A percentile compares a stretch with the other conserved stretches of the same genome.
Conservation (phyloP, 2,888 invertebrate species). For the Caenorhabditis plicata region DNA sequence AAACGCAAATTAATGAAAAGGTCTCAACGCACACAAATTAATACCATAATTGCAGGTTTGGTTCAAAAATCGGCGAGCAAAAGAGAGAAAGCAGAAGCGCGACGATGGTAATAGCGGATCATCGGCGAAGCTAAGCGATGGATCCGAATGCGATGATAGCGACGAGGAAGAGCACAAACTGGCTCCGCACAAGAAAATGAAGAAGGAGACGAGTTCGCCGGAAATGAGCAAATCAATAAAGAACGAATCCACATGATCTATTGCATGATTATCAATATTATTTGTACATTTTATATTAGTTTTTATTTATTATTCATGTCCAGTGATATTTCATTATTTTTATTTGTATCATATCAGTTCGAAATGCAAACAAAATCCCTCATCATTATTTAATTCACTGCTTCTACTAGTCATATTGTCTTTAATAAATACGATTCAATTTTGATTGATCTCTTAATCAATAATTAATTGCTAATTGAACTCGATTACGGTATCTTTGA, state of each 20-base stretch:
- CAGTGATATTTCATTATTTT: no score
- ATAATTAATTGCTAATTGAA: neutral
- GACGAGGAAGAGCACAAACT: slow-evolving; percentile 24
- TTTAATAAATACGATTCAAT: no score
- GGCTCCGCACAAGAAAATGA: slow-evolving; percentile 5
- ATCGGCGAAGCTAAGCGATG: slow-evolving; percentile 32
- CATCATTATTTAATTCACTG: neutral
- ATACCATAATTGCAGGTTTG: slow-evolving; percentile 52
- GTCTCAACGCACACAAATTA: neutral
- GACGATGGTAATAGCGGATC: no score
- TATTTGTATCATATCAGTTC: no score
- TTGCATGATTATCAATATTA: no score
- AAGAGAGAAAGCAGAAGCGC: slow-evolving; percentile 54
- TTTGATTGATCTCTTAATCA: neutral
- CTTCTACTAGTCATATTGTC: neutral
- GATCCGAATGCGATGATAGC: slow-evolving; percentile 34
- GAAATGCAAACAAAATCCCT: no score
- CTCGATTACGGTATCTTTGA: neutral
- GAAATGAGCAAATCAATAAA: neutral
- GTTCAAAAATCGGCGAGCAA: slow-evolving; percentile 65
- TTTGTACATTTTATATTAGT: no score
- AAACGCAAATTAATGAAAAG: neutral
- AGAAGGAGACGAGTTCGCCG: slow-evolving; percentile 12
- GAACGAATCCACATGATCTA: no score
- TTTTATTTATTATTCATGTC: no score